A percentile compares a stretch with the other conserved stretches of the same genome.
phyloP scores from a whole-genome alignment of 1,140 invertebrate genomes.

The Phthorimaea operculella region DNA sequence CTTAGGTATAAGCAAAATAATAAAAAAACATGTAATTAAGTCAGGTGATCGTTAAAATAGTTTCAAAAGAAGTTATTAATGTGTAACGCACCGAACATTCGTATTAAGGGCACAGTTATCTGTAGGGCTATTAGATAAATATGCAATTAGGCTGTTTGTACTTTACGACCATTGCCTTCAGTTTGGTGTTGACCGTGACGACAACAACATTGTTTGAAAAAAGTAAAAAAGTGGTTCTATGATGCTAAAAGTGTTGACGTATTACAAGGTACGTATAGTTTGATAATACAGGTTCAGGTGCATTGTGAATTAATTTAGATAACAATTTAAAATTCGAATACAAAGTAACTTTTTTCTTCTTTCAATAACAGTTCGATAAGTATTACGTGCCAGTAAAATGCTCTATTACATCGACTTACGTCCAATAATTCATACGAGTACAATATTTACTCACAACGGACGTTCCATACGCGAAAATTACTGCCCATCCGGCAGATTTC shows the following conservation, averaged over 20 bases:
- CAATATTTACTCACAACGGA: neutral
- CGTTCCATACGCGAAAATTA: constrained; percentile 31
- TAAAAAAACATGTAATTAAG: neutral
- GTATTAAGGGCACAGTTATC: constrained; percentile 42
- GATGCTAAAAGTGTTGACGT: neutral
- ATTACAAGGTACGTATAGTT: neutral
- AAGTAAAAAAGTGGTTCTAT: neutral
- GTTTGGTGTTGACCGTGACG: neutral
- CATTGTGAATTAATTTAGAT: too few species aligned
- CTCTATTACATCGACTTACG: too few species aligned
- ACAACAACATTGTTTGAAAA: neutral
- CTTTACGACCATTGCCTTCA: constrained; percentile 14
- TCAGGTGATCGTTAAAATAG: neutral
- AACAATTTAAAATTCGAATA: too few species aligned
- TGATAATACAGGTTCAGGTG: neutral
- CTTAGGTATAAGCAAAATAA: neutral
- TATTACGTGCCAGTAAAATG: neutral
- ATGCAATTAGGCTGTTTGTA: constrained; percentile 40
- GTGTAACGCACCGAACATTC: neutral
- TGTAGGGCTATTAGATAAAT: constrained; percentile 46
- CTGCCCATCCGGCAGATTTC: constrained; percentile 51
- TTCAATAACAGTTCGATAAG: neutral
- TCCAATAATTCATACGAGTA: neutral
- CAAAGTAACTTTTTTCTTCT: too few species aligned
- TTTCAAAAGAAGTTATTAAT: constrained; percentile 3